Evolutionary conservation across 2,797 vertebrate species (phyloP), one percentile per base, ranked within the genome.

Genomic region (Melopsittacus undulatus): DNA sequence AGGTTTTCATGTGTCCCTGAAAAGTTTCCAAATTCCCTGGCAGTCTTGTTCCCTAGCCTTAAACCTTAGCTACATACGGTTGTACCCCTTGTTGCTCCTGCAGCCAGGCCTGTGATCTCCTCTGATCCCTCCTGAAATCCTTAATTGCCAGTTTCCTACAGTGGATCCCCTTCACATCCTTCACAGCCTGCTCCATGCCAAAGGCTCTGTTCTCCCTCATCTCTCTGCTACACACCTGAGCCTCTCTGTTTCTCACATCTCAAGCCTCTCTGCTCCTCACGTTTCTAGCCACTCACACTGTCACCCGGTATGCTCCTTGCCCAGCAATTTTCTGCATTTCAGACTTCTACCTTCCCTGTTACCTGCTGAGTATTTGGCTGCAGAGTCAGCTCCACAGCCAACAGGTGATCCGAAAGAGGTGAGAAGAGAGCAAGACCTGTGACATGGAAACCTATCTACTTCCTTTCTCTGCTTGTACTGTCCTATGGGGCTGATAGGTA

Each of bases 261-360:
- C 40, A 3, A 2, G 10, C 46, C 0, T 43, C 43, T 20, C 43
- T 0, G 1, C 27, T 51, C 52, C 64, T 82, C 0, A 0, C 5
- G 3, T 24, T 46, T 61, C 40, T 3, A 2, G 10, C 38, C 0
- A 0, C 48, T 67, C 36, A 1, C 1, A 0, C 7, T 24, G 20
- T 34, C 78, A 57, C 23, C 27, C 22, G 10, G 42, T 42, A 52
- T 0, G 1, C 26, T 72, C 45, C 57, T 75, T 73, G 29, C 45
- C 30, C 10, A 4, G n/a, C 29, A 62, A 42, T 13, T 18, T 68
- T 61, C 69, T 62, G 24, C 2, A 1, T 57, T 48, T 49, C 78
- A 76, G 29, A 23, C n/a, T 48, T 57, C 32, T 61, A 42, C 45
- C 49, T 75, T 76, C 46, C n/a, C 26, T 7, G 13, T 36, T 45